Conservation (phyloP, 2,113 vertebrate genomes). For the Anser cygnoides region DNA sequence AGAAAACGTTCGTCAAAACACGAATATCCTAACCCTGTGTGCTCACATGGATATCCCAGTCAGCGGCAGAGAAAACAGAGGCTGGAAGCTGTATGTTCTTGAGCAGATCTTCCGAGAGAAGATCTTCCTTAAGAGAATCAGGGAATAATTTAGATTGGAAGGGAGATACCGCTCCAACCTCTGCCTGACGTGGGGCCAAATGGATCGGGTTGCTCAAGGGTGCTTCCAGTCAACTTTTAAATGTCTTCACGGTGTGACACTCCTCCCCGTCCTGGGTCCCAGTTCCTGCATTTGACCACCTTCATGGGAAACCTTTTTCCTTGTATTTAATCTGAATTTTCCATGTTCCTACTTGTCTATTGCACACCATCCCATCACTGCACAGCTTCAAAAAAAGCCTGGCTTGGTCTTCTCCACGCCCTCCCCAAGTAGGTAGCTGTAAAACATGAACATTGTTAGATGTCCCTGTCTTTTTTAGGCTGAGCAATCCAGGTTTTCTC, state of each 20-base stretch:
- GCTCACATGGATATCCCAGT: not conserved
- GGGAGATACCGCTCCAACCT: not conserved
- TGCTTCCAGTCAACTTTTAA: not conserved
- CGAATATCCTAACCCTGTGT: not conserved
- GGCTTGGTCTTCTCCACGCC: not conserved
- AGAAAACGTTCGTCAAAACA: not conserved
- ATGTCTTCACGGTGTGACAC: not conserved
- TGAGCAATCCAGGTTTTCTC: not conserved
- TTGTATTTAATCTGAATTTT: not conserved
- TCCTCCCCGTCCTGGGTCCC: accelerated
- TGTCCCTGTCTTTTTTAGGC: not conserved
- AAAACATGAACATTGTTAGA: not conserved
- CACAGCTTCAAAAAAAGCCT: not conserved
- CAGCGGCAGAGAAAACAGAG: not conserved
- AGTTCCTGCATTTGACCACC: not conserved
- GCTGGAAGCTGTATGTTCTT: no score
- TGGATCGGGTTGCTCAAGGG: not conserved
- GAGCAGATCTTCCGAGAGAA: not conserved
- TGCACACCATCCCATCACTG: not conserved
- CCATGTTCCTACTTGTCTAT: not conserved
- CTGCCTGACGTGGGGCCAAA: not conserved
- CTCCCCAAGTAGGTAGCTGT: accelerated
- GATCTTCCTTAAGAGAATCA: not conserved
- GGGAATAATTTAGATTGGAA: not conserved
- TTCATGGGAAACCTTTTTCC: not conserved